Evolutionary conservation across 2,888 invertebrate genomes (phyloP), one percentile per base, ranked within the genome.

Genomic region (Corbicula japonica): DNA sequence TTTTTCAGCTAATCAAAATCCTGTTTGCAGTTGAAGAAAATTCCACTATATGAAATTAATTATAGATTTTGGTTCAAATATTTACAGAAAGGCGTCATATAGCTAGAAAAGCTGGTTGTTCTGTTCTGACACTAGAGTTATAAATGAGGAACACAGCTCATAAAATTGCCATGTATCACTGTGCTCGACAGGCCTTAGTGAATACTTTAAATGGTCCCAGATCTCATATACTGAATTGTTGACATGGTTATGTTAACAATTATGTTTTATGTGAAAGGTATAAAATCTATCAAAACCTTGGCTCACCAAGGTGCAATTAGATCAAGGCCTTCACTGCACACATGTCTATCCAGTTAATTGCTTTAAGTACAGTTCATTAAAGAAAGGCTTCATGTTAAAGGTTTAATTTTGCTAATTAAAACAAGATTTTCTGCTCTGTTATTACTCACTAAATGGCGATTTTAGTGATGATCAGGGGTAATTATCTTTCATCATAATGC

Each of bases 21-120:
- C 15, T 4, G 26, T 26, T 21, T 52, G 52, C 21, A 41, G 44
- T 41, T 26, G 30, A 63, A 48, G 63, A 71, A 62, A 71, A 71
- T 71, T 71, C 71, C 62, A 52, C 48, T 61, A 71, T 70, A 76
- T 76, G 76, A 76, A 76, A 76, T 76, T 76, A 70, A 76, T 76
- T 76, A 76, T 76, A 76, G 76, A 76, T 76, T 76, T 76, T 48
- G 66, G 76, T 76, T 70, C 76, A 76, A 76, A 76, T 76, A 69
- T 76, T 76, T 76, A 76, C 70, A 76, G 69, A 70, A 70, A 63
- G 76, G 76, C 76, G 76, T 70, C 76, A 63, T 62, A n/a, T 52
- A 28, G 46, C 21, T 52, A 44, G n/a, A 21, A 44, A 56, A 21
- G 30, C 46, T 26, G 41, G 54, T 46, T 73, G 44, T 50, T 35